Conservation (phyloP, 2,113 vertebrate genomes). For the Pedetes capensis region DNA sequence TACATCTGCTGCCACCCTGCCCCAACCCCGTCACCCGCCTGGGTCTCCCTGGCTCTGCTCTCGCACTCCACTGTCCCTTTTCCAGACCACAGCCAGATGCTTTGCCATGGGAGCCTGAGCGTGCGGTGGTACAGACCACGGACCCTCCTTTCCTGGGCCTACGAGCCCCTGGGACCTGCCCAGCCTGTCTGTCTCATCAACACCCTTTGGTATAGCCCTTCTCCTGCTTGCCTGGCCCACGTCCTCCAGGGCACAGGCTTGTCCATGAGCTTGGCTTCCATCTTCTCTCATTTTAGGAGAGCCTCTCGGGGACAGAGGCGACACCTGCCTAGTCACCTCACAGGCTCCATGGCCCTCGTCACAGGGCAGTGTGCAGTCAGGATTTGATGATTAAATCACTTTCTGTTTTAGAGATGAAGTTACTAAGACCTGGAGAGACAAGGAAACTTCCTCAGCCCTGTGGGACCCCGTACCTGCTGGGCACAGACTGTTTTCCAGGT, state of each 20-base stretch:
- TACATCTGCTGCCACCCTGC: not conserved
- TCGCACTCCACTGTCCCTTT: fast-evolving
- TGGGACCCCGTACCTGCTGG: fast-evolving
- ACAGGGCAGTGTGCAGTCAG: fast-evolving
- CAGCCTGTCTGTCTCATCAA: fast-evolving
- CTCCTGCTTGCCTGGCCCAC: no score
- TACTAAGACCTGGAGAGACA: not conserved
- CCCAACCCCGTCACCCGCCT: fast-evolving
- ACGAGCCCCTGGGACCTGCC: not conserved
- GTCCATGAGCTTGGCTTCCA: no score
- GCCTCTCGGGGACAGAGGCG: no score
- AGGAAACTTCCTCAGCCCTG: fast-evolving
- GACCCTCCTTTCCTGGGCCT: not conserved
- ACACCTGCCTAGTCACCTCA: not conserved
- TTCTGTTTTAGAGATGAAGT: not conserved
- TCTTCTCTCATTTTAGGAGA: not conserved
- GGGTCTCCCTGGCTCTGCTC: not conserved
- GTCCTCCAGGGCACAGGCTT: no score
- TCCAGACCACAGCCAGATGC: not conserved
- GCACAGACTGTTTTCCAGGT: not conserved
- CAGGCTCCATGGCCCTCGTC: no score
- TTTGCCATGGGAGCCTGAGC: not conserved
- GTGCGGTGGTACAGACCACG: not conserved
- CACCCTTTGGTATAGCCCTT: not conserved
- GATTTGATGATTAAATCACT: not conserved